Evolutionary conservation across 2,888 invertebrate genomes (phyloP), one percentile per base, ranked within the genome.

Genomic region (Synergus japonicus): DNA sequence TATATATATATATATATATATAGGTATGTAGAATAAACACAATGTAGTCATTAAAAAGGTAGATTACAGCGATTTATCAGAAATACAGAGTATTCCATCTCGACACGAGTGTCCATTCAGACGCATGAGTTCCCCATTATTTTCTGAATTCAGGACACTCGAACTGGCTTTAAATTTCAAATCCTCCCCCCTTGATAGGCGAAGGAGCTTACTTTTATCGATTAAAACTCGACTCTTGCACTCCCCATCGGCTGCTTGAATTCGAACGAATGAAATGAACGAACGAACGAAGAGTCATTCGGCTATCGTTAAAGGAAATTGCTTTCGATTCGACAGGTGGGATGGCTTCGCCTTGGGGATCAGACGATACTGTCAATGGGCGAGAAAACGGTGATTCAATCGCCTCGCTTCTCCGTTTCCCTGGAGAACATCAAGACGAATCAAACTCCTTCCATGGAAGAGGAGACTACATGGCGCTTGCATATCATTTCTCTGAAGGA

Each of bases 301-400:
- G 54, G 54, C 73, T 54, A 18, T 73, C 73, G 73, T 73, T 73
- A 73, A 73, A 73, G 73, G 73, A 73, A 54, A 73, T 73, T 73
- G 73, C 73, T 73, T 73, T 73, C 73, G n/a, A 64, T 81, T 78
- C 43, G 80, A 69, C 93, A 96, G 96, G 96, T 96, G 78, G 96
- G 95, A 85, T 96, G 96, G 96, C 94, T 96, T 88, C 94, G 95
- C 84, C 95, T 95, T 0, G 96, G 96, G 86, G 96, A 96, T 88
- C 96, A 96, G 92, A 96, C 96, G 7, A 95, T 96, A 82, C 92
- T 96, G 60, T 95, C 96, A 4, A 93, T 96, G 12, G 96, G 96
- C 91, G 95, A 95, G 18, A 93, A 95, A n/a, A 94, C 96, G 82
- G 95, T 96, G 83, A 96, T 96, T 0, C 96, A 96, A 92, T 96